These are phyloP conservation scores for Hozukius guyotensis DNA, from an alignment of 2,797 vertebrate species.

Conservation along the genomic window DNA sequence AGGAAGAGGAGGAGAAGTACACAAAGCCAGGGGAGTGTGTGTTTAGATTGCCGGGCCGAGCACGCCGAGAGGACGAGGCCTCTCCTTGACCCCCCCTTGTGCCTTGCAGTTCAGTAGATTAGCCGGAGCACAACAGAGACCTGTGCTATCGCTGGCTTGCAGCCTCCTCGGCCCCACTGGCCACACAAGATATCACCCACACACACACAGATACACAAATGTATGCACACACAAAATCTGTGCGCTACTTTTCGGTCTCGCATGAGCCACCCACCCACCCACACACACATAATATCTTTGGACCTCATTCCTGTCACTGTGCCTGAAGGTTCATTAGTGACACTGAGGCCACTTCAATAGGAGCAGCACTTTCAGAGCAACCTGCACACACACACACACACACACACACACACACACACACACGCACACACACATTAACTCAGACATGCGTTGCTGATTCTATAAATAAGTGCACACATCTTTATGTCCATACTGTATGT, in stretches of 20 bases:
- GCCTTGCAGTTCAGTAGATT: constrained; percentile 77
- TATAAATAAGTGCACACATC: constrained; percentile 18
- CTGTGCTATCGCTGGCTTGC: constrained; percentile 66
- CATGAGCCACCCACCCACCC: constrained; percentile 25
- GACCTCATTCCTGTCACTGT: constrained; percentile 44
- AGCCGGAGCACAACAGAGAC: constrained; percentile 70
- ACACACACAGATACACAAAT: constrained; percentile 4
- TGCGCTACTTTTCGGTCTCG: neutral
- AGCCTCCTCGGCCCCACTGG: constrained; percentile 67
- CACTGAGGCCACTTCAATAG: constrained; percentile 73
- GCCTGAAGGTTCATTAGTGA: constrained; percentile 78
- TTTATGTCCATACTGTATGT: neutral
- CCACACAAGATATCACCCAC: constrained; percentile 63
- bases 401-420: neutral
- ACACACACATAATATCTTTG: constrained; percentile 20
- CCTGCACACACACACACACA: neutral
- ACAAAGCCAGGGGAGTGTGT: constrained; percentile 36
- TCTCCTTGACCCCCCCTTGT: constrained; percentile 76
- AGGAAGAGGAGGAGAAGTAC: constrained; percentile 23
- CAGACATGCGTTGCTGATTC: constrained; percentile 27
- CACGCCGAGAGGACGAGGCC: constrained; percentile 57
- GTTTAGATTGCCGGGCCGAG: constrained; percentile 48
- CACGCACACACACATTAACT: neutral
- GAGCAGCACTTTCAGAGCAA: constrained; percentile 46
- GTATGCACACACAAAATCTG: constrained; percentile 11